These are phyloP conservation scores for Coregonus clupeaformis DNA, from an alignment of 2,113 vertebrate genomes.

Conservation along the genomic window DNA sequence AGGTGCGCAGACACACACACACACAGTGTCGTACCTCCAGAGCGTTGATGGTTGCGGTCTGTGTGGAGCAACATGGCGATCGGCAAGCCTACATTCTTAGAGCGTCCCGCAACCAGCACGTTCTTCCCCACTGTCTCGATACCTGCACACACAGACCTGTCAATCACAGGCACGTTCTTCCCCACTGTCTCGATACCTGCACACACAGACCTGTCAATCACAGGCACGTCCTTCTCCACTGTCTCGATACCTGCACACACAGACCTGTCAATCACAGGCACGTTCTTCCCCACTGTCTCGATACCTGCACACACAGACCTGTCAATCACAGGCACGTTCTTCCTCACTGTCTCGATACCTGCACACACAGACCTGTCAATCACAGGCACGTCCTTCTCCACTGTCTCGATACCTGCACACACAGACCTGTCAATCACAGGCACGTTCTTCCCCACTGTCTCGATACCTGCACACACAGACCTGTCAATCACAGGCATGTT, in stretches of 20 bases:
- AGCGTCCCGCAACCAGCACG: conserved; percentile 88
- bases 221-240: conserved; percentile 84
- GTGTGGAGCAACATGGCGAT: conserved; percentile 89
- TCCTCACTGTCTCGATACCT: conserved; percentile 90
- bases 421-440: conserved; percentile 22
- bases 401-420: conserved; percentile 84
- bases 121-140: conserved; percentile 90
- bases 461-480: conserved; percentile 78
- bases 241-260: conserved; percentile 83
- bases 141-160: conserved; percentile 68
- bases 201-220: conserved; percentile 8
- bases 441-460: conserved; percentile 89
- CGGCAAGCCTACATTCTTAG: conserved; percentile 94
- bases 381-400: conserved; percentile 83
- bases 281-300: conserved; percentile 87
- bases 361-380: conserved; percentile 34
- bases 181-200: background rate
- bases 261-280: conserved; percentile 49
- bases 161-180: background rate
- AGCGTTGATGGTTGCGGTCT: conserved; percentile 84
- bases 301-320: conserved; percentile 77
- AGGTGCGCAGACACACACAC: conserved; percentile 4
- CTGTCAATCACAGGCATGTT: background rate
- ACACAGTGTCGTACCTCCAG: conserved; percentile 75
- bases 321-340: conserved; percentile 74